These are phyloP conservation scores for Macrophya alboannulata DNA, from an alignment of 2,888 invertebrate species.

Conservation along the genomic window DNA sequence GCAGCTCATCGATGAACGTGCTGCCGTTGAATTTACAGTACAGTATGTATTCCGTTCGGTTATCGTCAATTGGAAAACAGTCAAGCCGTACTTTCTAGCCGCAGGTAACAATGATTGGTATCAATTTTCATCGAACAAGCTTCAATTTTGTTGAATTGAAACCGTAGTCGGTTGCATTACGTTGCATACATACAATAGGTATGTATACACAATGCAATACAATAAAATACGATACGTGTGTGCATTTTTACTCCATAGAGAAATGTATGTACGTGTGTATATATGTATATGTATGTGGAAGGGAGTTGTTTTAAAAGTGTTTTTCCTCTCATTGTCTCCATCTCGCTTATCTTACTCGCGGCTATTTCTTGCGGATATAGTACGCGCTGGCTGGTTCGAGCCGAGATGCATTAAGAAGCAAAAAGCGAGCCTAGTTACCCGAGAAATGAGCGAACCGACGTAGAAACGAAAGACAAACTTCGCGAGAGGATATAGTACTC, in stretches of 20 bases:
- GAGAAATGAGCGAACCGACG: slow-evolving; percentile 33
- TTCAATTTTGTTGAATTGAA: slow-evolving; percentile 32
- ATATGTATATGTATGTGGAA: neutral
- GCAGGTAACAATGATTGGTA: slow-evolving; percentile 27
- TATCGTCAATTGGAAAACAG: slow-evolving; percentile 47
- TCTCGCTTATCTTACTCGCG: neutral
- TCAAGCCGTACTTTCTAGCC: neutral
- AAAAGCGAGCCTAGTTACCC: slow-evolving; percentile 39
- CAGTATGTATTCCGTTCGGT: neutral
- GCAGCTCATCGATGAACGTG: no score
- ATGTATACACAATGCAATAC: neutral
- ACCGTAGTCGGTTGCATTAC: neutral
- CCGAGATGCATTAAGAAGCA: neutral
- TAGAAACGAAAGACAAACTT: slow-evolving; percentile 40
- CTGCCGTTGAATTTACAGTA: neutral
- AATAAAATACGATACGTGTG: no score
- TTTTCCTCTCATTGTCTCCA: neutral
- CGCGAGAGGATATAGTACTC: neutral
- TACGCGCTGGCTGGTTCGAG: neutral
- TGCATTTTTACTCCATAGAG: neutral
- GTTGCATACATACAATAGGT: no score
- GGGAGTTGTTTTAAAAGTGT: neutral
- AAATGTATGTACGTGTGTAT: neutral
- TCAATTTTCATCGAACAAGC: slow-evolving; percentile 12
- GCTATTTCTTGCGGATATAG: neutral